These are phyloP conservation scores for Lasioglossum morio DNA, from an alignment of 2,888 invertebrate species.

Conservation along the genomic window DNA sequence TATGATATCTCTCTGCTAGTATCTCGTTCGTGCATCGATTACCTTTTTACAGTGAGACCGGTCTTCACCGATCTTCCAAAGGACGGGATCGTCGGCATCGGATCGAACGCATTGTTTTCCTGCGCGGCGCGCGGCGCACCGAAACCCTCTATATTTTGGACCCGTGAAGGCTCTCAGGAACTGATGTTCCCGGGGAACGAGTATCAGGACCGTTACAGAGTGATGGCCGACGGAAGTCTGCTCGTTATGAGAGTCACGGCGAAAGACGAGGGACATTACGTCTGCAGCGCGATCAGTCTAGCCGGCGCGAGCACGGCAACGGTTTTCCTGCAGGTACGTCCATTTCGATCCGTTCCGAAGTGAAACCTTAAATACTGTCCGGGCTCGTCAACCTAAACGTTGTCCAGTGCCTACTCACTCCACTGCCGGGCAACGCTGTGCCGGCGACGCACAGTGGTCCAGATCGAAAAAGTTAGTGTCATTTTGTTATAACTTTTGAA, in stretches of 20 bases:
- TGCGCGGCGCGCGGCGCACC: constrained; percentile 97
- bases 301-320: constrained; percentile 96
- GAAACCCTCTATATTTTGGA: constrained; percentile 97
- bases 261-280: constrained; percentile 93
- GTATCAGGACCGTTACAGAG: constrained; percentile 86
- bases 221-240: constrained; percentile 87
- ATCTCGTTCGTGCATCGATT: constrained; percentile 14
- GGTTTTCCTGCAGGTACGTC: constrained; percentile 91
- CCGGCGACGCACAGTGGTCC: no score
- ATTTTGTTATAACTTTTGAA: no score
- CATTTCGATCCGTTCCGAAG: no score
- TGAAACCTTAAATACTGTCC: no score
- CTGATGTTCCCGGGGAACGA: constrained; percentile 92
- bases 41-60: constrained; percentile 90
- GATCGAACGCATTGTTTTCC: constrained; percentile 94
- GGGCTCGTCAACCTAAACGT: no score
- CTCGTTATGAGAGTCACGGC: constrained; percentile 86
- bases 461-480: no score
- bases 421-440: no score
- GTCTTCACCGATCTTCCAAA: constrained; percentile 93
- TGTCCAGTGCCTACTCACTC: no score
- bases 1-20: neutral
- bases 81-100: constrained; percentile 94
- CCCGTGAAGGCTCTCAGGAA: constrained; percentile 95
- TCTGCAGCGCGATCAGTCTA: constrained; percentile 98